Percentiles rank a stretch among this genome's conserved stretches.
Evolutionary conservation across 2,888 invertebrate genomes (phyloP).

Genomic region (Phaonia tiefii): DNA sequence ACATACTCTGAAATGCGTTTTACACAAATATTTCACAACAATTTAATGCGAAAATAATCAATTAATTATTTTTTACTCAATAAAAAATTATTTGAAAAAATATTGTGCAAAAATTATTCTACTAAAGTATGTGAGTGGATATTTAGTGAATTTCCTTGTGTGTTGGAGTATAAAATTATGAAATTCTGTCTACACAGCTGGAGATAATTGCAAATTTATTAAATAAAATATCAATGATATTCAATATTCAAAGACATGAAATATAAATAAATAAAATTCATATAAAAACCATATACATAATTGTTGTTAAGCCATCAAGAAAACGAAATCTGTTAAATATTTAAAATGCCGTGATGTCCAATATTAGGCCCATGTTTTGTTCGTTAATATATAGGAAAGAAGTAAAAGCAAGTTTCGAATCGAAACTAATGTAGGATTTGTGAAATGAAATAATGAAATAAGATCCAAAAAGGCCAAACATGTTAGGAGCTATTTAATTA

Average conservation of each 20-base stretch:
- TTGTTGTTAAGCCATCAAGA: constrained; percentile 39
- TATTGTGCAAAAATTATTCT: neutral
- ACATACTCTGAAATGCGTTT: neutral
- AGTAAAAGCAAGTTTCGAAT: no score
- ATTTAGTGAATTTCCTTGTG: neutral
- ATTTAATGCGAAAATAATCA: constrained; percentile 24
- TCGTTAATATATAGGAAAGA: no score
- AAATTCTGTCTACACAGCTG: constrained; percentile 38
- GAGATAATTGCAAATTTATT: constrained; percentile 56
- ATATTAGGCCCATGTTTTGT: neutral
- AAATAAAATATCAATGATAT: constrained; percentile 50
- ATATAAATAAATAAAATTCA: constrained; percentile 51
- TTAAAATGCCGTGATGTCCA: constrained; percentile 3
- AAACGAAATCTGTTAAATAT: constrained; percentile 22
- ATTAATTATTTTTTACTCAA: constrained; percentile 28
- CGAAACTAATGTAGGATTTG: no score
- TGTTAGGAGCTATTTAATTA: no score
- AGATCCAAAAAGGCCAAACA: no score
- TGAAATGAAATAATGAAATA: no score
- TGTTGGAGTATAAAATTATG: constrained; percentile 17
- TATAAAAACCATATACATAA: constrained; percentile 22
- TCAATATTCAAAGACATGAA: constrained; percentile 53
- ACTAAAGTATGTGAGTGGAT: neutral
- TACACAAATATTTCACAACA: neutral
- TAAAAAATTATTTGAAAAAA: constrained; percentile 11